Conservation (phyloP, 2,888 invertebrate species). For the Drosophila phalerata region DNA sequence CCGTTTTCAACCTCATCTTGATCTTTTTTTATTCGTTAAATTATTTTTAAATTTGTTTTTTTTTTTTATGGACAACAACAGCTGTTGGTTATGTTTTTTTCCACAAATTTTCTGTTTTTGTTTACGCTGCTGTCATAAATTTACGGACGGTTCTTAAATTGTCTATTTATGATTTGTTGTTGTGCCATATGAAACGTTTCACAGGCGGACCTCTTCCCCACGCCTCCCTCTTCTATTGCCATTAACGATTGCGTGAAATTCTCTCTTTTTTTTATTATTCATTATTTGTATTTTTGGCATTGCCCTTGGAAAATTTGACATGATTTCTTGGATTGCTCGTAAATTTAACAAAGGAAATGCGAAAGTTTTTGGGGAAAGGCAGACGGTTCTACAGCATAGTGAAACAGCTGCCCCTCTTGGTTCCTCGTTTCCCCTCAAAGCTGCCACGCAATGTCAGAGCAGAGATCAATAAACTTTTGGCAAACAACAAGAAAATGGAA, state of each 20-base stretch:
- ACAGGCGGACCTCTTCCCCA: slow-evolving; percentile 18
- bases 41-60: slow-evolving; percentile 19
- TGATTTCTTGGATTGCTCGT: slow-evolving; percentile 60
- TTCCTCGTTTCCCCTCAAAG: slow-evolving; percentile 7
- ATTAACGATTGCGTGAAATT: slow-evolving; percentile 55
- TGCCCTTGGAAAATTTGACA: slow-evolving; percentile 80
- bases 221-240: neutral
- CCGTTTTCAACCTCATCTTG: slow-evolving; percentile 2
- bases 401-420: neutral
- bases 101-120: slow-evolving; percentile 31
- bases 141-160: slow-evolving; percentile 56
- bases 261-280: slow-evolving; percentile 26
- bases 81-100: slow-evolving; percentile 47
- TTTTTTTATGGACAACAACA: slow-evolving; percentile 61
- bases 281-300: slow-evolving; percentile 59
- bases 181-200: slow-evolving; percentile 66
- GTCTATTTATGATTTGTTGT: slow-evolving; percentile 58
- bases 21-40: slow-evolving; percentile 18
- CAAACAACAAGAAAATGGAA: slow-evolving; percentile 79
- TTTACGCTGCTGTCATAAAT: slow-evolving; percentile 61
- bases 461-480: slow-evolving; percentile 78
- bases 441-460: slow-evolving; percentile 54
- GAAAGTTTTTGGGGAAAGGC: slow-evolving; percentile 46
- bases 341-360: slow-evolving; percentile 63
- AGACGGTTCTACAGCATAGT: slow-evolving; percentile 31